These are phyloP conservation scores for Garrulus glandarius DNA, from an alignment of 2,797 vertebrate species.

Conservation along the genomic window DNA sequence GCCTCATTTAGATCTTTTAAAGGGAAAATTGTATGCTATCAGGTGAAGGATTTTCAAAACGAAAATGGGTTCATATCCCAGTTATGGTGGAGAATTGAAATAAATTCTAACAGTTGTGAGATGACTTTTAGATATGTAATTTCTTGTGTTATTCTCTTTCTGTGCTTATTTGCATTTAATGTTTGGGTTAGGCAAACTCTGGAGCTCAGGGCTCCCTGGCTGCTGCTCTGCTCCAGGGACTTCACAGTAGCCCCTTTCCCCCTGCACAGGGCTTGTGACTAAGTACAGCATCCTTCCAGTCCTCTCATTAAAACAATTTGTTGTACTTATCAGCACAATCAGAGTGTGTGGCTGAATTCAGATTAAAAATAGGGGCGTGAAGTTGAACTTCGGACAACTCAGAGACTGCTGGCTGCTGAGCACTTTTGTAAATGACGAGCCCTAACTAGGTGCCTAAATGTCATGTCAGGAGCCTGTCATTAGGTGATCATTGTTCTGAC, in stretches of 20 bases:
- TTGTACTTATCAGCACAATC: not conserved
- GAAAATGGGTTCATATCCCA: not conserved
- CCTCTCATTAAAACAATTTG: not conserved
- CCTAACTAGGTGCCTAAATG: not conserved
- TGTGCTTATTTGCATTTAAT: fast-evolving
- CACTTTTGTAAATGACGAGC: not conserved
- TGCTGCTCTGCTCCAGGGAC: not conserved
- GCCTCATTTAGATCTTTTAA: not conserved
- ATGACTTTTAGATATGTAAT: not conserved
- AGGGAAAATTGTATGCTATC: not conserved
- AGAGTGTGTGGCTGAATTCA: not conserved
- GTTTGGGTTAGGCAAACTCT: not conserved
- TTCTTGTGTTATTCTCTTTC: not conserved
- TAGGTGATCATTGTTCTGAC: not conserved
- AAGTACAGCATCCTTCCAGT: not conserved
- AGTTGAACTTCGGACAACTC: not conserved
- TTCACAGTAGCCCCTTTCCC: not conserved
- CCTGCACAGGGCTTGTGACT: not conserved
- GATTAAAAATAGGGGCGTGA: not conserved
- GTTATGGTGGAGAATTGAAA: not conserved
- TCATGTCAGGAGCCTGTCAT: not conserved
- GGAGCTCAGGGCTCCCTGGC: not conserved
- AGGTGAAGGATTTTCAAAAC: not conserved
- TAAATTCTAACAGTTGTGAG: not conserved
- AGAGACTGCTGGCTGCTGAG: not conserved